A percentile compares a stretch with the other conserved stretches of the same genome.
Evolutionary conservation across 1,140 invertebrate genomes (phyloP).

Genomic region (Pseudomyrmex flavicornis): DNA sequence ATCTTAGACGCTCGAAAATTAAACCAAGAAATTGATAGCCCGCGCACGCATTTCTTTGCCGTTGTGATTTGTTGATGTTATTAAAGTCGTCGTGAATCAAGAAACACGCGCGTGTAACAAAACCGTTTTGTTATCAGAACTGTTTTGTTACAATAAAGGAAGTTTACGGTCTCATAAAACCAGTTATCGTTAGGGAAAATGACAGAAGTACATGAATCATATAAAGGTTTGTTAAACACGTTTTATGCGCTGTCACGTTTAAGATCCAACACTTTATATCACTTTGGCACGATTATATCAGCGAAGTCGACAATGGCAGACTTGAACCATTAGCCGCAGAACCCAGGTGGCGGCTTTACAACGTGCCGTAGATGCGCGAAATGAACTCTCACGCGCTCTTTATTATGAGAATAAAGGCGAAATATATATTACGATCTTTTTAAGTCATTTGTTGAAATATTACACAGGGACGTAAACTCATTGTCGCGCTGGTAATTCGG

Average conservation of each 20-base stretch:
- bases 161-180: conserved; percentile 35
- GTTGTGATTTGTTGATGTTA: neutral
- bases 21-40: no score
- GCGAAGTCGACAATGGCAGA: conserved; percentile 24
- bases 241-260: neutral
- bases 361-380: conserved; percentile 14
- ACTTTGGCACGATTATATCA: conserved; percentile 43
- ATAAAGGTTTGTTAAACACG: conserved; percentile 31
- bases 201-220: conserved; percentile 5
- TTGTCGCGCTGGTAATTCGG: conserved; percentile 1
- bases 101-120: neutral
- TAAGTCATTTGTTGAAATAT: conserved; percentile 26
- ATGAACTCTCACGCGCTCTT: conserved; percentile 31
- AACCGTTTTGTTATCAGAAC: neutral
- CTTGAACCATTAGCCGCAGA: conserved; percentile 17
- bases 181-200: conserved; percentile 31
- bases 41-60: neutral
- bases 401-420: conserved; percentile 32
- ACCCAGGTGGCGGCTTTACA: conserved; percentile 18
- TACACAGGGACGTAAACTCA: conserved; percentile 7
- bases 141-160: conserved; percentile 11
- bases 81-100: neutral
- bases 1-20: conserved; percentile 9
- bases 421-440: conserved; percentile 1
- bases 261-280: conserved; percentile 48